These are phyloP conservation scores for Apamea epomidion DNA, from an alignment of 2,888 invertebrate species.

Conservation along the genomic window DNA sequence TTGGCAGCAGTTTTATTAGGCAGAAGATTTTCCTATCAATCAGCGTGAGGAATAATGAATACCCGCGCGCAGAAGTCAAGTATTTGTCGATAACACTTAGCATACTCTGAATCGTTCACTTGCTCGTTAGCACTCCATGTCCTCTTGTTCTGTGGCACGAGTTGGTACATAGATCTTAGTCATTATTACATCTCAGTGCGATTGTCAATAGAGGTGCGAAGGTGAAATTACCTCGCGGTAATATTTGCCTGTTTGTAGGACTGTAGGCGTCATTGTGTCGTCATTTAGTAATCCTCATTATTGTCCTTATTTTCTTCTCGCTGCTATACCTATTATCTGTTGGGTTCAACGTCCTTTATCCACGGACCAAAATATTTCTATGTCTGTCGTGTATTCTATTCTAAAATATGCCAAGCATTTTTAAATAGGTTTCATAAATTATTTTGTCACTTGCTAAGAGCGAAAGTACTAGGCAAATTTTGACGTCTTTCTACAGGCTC, in stretches of 20 bases:
- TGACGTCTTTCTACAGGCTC: neutral
- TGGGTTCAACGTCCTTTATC: neutral
- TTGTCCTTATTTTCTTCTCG: neutral
- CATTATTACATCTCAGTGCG: conserved; percentile 43
- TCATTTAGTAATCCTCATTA: conserved; percentile 15
- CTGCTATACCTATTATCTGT: neutral
- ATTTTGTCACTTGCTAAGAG: neutral
- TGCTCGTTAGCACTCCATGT: conserved; percentile 22
- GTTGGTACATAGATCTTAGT: conserved; percentile 29
- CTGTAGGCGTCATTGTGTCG: conserved; percentile 46
- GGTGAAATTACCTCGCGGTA: conserved; percentile 56
- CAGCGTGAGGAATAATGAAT: neutral
- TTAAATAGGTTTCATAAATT: neutral
- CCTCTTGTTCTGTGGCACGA: neutral
- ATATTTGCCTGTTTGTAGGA: conserved; percentile 40
- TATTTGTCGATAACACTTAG: neutral
- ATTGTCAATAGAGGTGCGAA: conserved; percentile 59
- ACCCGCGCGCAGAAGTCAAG: too few species aligned
- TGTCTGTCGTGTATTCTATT: too few species aligned
- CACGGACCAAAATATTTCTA: neutral
- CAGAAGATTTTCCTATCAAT: neutral
- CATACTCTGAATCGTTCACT: neutral
- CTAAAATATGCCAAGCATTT: neutral
- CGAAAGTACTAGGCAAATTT: neutral
- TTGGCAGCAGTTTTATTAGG: neutral